phyloP scores from a whole-genome alignment of 2,888 invertebrate genomes.

The Seira sanloemensis region DNA sequence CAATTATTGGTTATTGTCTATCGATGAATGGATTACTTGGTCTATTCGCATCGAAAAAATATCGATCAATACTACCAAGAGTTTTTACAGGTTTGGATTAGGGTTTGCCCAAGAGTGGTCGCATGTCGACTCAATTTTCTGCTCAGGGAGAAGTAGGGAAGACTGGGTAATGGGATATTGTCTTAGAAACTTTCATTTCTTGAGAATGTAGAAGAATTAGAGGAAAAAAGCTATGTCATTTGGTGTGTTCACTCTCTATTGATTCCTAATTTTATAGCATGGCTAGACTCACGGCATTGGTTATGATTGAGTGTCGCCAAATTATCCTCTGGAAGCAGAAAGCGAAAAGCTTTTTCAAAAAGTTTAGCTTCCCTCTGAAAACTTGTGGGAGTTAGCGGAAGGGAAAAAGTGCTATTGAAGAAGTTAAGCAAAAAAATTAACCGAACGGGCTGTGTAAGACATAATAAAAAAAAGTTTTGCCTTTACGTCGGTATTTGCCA shows the following conservation, averaged over 20 bases:
- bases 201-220: neutral
- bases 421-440: conserved; percentile 1
- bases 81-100: neutral
- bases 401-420: conserved; percentile 5
- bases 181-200: conserved; percentile 35
- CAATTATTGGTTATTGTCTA: conserved; percentile 16
- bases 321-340: neutral
- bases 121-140: conserved; percentile 13
- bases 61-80: neutral
- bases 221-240: conserved; percentile 3
- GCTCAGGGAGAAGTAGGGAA: neutral
- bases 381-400: neutral
- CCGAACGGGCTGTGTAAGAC: neutral
- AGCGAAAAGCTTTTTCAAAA: neutral
- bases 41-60: neutral
- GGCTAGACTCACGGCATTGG: neutral
- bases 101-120: no score
- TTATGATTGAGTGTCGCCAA: conserved; percentile 16
- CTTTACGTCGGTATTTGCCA: neutral
- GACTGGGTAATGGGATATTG: conserved; percentile 21
- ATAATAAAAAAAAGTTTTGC: neutral
- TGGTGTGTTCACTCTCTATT: neutral
- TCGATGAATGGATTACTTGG: neutral
- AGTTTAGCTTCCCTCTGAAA: neutral
- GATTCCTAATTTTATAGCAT: neutral